Conservation (phyloP, 2,797 vertebrate genomes). For the Jordanella pulchra region DNA sequence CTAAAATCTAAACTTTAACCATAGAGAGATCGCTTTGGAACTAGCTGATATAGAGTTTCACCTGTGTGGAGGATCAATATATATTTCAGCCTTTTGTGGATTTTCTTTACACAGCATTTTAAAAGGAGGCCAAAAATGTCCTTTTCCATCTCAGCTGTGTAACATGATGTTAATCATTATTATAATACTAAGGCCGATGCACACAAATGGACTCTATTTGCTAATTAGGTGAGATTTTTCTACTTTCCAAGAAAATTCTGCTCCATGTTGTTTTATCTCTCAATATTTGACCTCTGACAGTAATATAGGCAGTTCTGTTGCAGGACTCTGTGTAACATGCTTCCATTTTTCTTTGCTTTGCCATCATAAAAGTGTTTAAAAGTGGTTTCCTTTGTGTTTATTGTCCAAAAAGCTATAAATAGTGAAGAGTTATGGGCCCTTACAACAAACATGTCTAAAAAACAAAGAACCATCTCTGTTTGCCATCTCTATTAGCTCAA, state of each 20-base stretch:
- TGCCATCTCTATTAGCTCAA: constrained; percentile 10
- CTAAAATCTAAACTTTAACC: too few relatives aligned
- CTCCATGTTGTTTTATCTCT: not conserved
- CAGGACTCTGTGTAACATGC: not conserved
- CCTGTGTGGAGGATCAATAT: too few relatives aligned
- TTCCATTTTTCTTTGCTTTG: not conserved
- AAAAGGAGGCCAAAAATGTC: too few relatives aligned
- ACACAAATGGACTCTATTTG: not conserved
- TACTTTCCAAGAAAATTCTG: not conserved
- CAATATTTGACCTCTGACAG: too few relatives aligned
- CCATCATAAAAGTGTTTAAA: constrained; percentile 1
- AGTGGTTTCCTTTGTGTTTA: not conserved
- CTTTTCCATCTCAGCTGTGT: too few relatives aligned
- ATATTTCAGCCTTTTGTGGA: too few relatives aligned
- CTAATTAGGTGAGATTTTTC: not conserved
- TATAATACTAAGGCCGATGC: not conserved
- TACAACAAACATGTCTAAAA: constrained; percentile 3
- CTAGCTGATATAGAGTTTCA: too few relatives aligned
- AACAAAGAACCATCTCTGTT: constrained; percentile 12
- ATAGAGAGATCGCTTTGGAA: too few relatives aligned
- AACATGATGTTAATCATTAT: too few relatives aligned
- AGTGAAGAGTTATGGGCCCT: constrained; percentile 9
- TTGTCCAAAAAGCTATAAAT: constrained; percentile 23
- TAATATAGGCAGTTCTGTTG: too few relatives aligned
- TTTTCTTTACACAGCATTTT: too few relatives aligned